phyloP scores from a whole-genome alignment of 1,140 invertebrate species.

The Phortica variegata region DNA sequence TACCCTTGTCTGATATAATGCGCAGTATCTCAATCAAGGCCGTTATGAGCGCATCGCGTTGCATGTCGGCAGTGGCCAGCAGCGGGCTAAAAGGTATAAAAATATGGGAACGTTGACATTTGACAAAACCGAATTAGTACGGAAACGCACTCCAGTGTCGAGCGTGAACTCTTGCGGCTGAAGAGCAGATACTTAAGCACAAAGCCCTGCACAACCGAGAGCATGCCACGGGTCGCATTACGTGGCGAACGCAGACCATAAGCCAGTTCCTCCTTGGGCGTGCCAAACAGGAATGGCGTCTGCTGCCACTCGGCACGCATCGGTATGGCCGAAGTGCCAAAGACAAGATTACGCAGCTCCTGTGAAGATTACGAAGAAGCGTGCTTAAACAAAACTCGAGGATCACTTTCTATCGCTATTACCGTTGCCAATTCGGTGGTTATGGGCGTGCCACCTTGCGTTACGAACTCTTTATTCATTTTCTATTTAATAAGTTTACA shows the following conservation, averaged over 20 bases:
- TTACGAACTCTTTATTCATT: slow-evolving; percentile 44
- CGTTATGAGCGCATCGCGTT: slow-evolving; percentile 69
- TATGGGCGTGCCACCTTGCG: slow-evolving; percentile 65
- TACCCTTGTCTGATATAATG: slow-evolving; percentile 65
- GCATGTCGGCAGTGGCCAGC: slow-evolving; percentile 67
- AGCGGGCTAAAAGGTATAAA: slow-evolving; percentile 61
- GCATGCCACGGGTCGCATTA: slow-evolving; percentile 64
- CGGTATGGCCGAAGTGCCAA: slow-evolving; percentile 62
- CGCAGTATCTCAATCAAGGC: slow-evolving; percentile 75
- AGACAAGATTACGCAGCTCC: slow-evolving; percentile 62
- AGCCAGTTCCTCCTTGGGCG: slow-evolving; percentile 59
- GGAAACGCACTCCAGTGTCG: slow-evolving; percentile 29
- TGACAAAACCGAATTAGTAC: slow-evolving; percentile 1
- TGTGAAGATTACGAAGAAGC: slow-evolving; percentile 24
- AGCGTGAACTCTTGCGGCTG: slow-evolving; percentile 41
- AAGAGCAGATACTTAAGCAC: slow-evolving; percentile 67
- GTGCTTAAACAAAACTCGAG: slow-evolving; percentile 11
- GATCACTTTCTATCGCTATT: slow-evolving; percentile 42
- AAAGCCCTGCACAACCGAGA: slow-evolving; percentile 67
- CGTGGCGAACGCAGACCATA: slow-evolving; percentile 62
- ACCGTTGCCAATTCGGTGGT: slow-evolving; percentile 67
- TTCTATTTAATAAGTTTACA: slow-evolving; percentile 21
- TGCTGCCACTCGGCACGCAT: slow-evolving; percentile 64
- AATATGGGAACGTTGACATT: slow-evolving; percentile 3
- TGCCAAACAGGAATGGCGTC: slow-evolving; percentile 61